Conservation (phyloP, 1,140 invertebrate species). For the Ganaspis sp. region DNA sequence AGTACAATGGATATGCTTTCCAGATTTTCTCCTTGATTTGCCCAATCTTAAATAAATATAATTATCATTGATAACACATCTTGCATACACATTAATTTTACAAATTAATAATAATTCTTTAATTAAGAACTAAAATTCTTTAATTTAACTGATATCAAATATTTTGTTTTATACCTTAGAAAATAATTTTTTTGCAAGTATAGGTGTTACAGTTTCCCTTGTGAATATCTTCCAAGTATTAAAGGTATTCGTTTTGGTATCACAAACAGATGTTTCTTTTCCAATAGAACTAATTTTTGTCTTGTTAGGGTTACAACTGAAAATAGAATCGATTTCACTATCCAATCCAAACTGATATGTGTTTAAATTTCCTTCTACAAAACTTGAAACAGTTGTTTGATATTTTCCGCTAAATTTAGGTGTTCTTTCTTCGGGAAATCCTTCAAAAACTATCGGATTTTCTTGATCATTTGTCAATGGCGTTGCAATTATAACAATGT, state of each 20-base stretch:
- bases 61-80: no score
- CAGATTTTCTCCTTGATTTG: slow-evolving; percentile 69
- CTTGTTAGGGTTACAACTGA: slow-evolving; percentile 75
- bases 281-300: slow-evolving; percentile 71
- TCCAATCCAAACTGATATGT: slow-evolving; percentile 73
- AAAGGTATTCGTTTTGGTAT: slow-evolving; percentile 43
- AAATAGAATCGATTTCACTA: slow-evolving; percentile 69
- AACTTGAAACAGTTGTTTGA: slow-evolving; percentile 79
- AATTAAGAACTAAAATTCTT: no score
- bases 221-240: slow-evolving; percentile 81
- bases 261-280: slow-evolving; percentile 71
- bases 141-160: no score
- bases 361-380: slow-evolving; percentile 78
- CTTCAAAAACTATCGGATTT: slow-evolving; percentile 63
- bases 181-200: slow-evolving; percentile 77
- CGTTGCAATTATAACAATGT: slow-evolving; percentile 80
- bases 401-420: slow-evolving; percentile 69
- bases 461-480: slow-evolving; percentile 76
- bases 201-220: slow-evolving; percentile 68
- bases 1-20: slow-evolving; percentile 82
- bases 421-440: slow-evolving; percentile 59
- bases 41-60: slow-evolving; percentile 58
- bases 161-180: slow-evolving; percentile 63
- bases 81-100: no score
- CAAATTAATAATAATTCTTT: slow-evolving; percentile 35